Percentiles rank a stretch among this genome's conserved stretches.
Conservation (phyloP, 2,797 vertebrate genomes). For the Lophius americanus region DNA sequence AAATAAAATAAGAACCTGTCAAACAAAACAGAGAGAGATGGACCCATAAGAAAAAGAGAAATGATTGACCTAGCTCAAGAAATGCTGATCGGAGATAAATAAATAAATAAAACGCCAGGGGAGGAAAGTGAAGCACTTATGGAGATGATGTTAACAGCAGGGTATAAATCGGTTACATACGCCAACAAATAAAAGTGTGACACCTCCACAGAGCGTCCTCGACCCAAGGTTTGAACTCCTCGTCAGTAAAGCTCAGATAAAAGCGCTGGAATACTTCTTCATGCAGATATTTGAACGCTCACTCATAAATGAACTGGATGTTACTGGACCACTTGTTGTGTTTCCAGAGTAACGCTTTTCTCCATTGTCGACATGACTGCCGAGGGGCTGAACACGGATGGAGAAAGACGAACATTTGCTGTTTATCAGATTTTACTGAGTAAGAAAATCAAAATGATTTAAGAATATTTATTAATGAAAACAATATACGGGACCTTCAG, state of each 20-base stretch:
- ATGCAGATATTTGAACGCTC: background rate
- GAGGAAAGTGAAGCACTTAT: background rate
- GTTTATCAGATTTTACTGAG: too few species aligned
- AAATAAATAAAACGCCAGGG: background rate
- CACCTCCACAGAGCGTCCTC: background rate
- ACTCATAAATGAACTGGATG: slow-evolving; percentile 21
- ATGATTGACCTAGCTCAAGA: slow-evolving; percentile 48
- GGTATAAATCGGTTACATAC: background rate
- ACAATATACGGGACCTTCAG: too few species aligned
- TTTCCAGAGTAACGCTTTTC: too few species aligned
- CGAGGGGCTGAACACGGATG: too few species aligned
- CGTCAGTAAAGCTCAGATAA: background rate
- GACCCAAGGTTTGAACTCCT: background rate
- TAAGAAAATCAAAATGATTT: too few species aligned
- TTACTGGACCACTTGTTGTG: background rate
- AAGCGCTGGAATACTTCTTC: background rate
- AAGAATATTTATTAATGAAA: too few species aligned
- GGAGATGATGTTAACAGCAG: background rate
- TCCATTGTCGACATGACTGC: too few species aligned
- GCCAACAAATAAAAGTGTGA: background rate
- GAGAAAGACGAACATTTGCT: too few species aligned
- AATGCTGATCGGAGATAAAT: slow-evolving; percentile 6
- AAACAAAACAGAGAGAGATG: background rate
- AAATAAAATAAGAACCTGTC: slow-evolving; percentile 10
- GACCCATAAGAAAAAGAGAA: background rate